A percentile compares a stretch with the other conserved stretches of the same genome.
Conservation (phyloP, 2,113 vertebrate genomes). For the Suricata suricatta region DNA sequence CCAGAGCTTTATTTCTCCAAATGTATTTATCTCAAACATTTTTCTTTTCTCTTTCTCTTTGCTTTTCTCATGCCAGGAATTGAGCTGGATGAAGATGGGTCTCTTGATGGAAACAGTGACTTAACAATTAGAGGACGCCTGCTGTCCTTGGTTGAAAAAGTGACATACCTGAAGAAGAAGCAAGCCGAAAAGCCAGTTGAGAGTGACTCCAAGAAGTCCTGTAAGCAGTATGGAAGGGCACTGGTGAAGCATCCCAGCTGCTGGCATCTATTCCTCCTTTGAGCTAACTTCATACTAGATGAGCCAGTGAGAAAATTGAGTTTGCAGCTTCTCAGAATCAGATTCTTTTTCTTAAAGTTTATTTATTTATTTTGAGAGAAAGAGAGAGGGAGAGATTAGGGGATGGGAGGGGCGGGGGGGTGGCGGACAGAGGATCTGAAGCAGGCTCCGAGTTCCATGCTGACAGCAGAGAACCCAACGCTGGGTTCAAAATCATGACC, state of each 20-base stretch:
- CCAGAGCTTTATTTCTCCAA: neutral
- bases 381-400: no score
- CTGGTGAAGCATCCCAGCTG: neutral
- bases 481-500: no score
- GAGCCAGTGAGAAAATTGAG: neutral
- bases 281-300: neutral
- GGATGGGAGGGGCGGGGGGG: no score
- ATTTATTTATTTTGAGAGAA: no score
- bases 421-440: no score
- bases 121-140: slow-evolving; percentile 94
- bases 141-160: slow-evolving; percentile 94
- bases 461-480: no score
- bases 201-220: slow-evolving; percentile 89
- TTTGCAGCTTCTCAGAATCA: neutral
- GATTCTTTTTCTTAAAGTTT: no score
- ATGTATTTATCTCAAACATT: neutral
- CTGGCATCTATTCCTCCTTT: neutral
- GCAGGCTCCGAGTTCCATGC: no score
- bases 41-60: neutral
- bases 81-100: slow-evolving; percentile 93
- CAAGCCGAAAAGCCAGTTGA: slow-evolving; percentile 89
- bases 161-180: slow-evolving; percentile 93
- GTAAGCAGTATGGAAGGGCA: slow-evolving; percentile 84
- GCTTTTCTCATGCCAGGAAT: slow-evolving; percentile 85
- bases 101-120: slow-evolving; percentile 88